Evolutionary conservation across 2,113 vertebrate genomes (phyloP).

Genomic region (Misgurnus anguillicaudatus): DNA sequence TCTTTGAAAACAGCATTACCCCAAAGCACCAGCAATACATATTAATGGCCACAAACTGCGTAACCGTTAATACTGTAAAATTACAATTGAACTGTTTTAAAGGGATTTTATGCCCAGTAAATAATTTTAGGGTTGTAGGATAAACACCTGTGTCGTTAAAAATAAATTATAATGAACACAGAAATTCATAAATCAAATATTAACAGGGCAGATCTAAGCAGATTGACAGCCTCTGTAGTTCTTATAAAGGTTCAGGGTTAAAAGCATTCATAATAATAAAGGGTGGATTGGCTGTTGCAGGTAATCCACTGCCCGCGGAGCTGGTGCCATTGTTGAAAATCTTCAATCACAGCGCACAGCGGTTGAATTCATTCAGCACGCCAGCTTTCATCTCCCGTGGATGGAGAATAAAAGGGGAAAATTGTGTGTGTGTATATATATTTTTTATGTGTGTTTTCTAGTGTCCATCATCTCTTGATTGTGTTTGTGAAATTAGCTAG

Average conservation of each 20-base stretch:
- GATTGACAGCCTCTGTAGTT: slow-evolving; percentile 26
- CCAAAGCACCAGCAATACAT: slow-evolving; percentile 15
- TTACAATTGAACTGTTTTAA: slow-evolving; percentile 10
- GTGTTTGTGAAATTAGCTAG: background rate
- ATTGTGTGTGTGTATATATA: background rate
- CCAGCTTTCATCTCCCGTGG: slow-evolving; percentile 28
- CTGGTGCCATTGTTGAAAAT: slow-evolving; percentile 40
- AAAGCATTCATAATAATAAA: slow-evolving; percentile 34
- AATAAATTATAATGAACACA: background rate
- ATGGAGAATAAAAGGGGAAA: slow-evolving; percentile 4
- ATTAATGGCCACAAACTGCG: slow-evolving; percentile 2
- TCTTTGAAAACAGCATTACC: background rate
- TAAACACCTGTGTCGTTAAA: slow-evolving; percentile 7
- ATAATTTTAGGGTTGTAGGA: background rate
- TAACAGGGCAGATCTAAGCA: slow-evolving; percentile 42
- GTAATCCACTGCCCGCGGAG: slow-evolving; percentile 30
- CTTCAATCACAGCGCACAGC: slow-evolving; percentile 46
- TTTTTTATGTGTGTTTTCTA: background rate
- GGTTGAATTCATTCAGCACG: slow-evolving; percentile 54
- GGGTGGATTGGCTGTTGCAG: slow-evolving; percentile 5
- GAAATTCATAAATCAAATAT: slow-evolving; percentile 4
- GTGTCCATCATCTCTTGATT: background rate
- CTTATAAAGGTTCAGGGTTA: slow-evolving; percentile 42
- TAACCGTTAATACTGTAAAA: background rate
- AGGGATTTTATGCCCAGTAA: slow-evolving; percentile 21